Evolutionary conservation across 2,888 invertebrate genomes (phyloP).

Genomic region (Leptinotarsa rubiginosa): DNA sequence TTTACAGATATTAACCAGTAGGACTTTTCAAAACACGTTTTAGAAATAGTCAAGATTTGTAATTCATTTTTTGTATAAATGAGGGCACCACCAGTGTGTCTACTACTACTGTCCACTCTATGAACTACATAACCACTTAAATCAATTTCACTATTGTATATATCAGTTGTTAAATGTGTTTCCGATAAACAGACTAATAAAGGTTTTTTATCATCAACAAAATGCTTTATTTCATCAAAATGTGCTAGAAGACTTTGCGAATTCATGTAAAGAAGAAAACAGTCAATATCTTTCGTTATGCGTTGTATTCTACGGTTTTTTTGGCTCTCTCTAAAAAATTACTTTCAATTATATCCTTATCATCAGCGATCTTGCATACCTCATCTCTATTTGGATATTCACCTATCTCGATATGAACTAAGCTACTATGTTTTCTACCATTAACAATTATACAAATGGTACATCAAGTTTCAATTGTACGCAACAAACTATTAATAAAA

Average conservation of each 20-base stretch:
- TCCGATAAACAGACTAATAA: neutral
- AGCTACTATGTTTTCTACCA: neutral
- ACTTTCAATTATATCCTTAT: neutral
- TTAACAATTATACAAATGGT: neutral
- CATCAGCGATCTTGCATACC: too few species aligned
- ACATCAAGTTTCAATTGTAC: too few species aligned
- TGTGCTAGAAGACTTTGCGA: constrained; percentile 1
- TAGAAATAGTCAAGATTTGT: neutral
- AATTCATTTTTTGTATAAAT: neutral
- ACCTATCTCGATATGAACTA: neutral
- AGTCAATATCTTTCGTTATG: neutral
- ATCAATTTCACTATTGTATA: neutral
- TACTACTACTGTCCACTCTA: constrained; percentile 1
- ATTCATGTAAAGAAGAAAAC: neutral
- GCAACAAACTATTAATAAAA: too few species aligned
- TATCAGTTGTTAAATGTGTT: neutral
- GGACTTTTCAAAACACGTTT: neutral
- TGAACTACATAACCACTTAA: neutral
- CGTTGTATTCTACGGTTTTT: neutral
- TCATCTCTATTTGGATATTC: too few species aligned
- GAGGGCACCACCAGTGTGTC: neutral
- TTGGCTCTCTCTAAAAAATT: neutral
- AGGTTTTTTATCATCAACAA: neutral
- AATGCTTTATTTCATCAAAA: neutral
- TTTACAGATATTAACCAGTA: neutral